Conservation (phyloP, 2,888 invertebrate genomes). For the Tenthredo mesomela region DNA sequence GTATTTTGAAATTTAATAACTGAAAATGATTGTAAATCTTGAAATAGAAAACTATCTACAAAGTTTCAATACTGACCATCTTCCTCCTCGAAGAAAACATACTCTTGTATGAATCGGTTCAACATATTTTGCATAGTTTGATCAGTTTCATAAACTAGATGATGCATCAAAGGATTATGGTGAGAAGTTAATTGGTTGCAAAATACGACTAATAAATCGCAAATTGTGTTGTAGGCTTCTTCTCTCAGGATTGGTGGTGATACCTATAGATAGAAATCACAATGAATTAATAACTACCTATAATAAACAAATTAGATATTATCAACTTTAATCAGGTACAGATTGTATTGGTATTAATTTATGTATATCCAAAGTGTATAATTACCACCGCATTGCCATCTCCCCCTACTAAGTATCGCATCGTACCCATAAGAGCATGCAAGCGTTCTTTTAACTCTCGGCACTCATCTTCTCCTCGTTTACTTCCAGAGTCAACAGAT, state of each 20-base stretch:
- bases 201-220: slow-evolving; percentile 96
- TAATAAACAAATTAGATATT: no score
- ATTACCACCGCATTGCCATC: slow-evolving; percentile 87
- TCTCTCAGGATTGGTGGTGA: slow-evolving; percentile 69
- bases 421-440: slow-evolving; percentile 87
- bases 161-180: slow-evolving; percentile 79
- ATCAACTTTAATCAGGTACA: background rate
- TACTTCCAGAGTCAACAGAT: slow-evolving; percentile 81
- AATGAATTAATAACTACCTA: no score
- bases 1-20: background rate
- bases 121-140: slow-evolving; percentile 88
- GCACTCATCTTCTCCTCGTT: slow-evolving; percentile 80
- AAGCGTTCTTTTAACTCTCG: slow-evolving; percentile 85
- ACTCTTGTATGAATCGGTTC: slow-evolving; percentile 94
- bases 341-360: background rate
- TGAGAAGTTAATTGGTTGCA: slow-evolving; percentile 87
- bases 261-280: slow-evolving; percentile 31
- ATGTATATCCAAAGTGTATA: slow-evolving; percentile 48
- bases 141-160: slow-evolving; percentile 91
- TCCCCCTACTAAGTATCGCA: slow-evolving; percentile 84
- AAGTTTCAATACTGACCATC: slow-evolving; percentile 82
- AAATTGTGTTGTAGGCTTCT: slow-evolving; percentile 94
- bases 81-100: slow-evolving; percentile 96
- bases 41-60: background rate
- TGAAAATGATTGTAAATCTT: background rate